A percentile compares a stretch with the other conserved stretches of the same genome.
phyloP scores from a whole-genome alignment of 2,888 invertebrate genomes.

The Dendrolimus pini region DNA sequence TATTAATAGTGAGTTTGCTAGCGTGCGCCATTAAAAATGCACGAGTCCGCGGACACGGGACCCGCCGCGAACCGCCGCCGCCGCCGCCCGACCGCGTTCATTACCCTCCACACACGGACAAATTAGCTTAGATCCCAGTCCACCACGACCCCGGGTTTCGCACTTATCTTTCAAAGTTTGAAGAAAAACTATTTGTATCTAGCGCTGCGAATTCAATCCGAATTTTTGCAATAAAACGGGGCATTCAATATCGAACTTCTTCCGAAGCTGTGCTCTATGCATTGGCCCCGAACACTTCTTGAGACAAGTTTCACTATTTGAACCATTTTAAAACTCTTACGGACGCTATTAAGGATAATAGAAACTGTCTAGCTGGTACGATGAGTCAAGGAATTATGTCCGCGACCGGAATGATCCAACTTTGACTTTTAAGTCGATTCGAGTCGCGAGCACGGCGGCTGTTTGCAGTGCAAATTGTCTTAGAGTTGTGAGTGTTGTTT shows the following conservation, averaged over 20 bases:
- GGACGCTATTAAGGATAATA: constrained; percentile 72
- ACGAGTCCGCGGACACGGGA: constrained; percentile 68
- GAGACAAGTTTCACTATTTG: constrained; percentile 64
- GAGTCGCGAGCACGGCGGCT: constrained; percentile 24
- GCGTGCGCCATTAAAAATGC: constrained; percentile 74
- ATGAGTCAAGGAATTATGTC: constrained; percentile 66
- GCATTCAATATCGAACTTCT: constrained; percentile 63
- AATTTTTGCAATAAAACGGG: constrained; percentile 64
- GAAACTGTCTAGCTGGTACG: constrained; percentile 63
- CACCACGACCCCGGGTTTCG: neutral
- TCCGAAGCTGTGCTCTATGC: constrained; percentile 44
- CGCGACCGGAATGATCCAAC: constrained; percentile 60
- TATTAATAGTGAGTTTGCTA: constrained; percentile 74
- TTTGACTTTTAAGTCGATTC: constrained; percentile 57
- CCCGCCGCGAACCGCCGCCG: constrained; percentile 16
- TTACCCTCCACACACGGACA: constrained; percentile 51
- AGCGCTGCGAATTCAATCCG: constrained; percentile 17
- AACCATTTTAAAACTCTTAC: constrained; percentile 72
- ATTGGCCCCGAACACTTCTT: constrained; percentile 58
- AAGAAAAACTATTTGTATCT: neutral
- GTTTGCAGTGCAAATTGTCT: constrained; percentile 13
- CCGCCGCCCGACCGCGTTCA: constrained; percentile 38
- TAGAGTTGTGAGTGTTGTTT: constrained; percentile 10
- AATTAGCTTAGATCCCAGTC: neutral
- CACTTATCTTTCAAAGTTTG: neutral